phyloP scores from a whole-genome alignment of 2,113 vertebrate species.

The Gymnorhina tibicen region DNA sequence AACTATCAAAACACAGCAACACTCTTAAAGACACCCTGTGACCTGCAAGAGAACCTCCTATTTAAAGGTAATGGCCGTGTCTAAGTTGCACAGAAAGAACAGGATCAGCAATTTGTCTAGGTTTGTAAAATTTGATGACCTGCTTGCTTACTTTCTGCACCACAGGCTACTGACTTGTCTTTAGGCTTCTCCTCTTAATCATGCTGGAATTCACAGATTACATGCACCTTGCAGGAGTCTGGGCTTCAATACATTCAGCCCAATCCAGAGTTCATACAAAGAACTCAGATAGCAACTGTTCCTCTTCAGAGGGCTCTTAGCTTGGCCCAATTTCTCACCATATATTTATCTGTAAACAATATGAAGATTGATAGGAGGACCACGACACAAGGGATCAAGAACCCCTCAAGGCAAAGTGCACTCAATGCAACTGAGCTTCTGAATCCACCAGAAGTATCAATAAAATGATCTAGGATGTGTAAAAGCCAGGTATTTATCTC shows the following conservation, averaged over 20 bases:
- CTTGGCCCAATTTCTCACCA: background rate
- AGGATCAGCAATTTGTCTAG: background rate
- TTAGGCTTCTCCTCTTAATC: background rate
- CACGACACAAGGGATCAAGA: background rate
- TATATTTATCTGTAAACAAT: background rate
- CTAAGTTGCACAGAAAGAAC: background rate
- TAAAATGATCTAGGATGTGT: background rate
- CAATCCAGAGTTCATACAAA: background rate
- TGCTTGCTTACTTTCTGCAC: background rate
- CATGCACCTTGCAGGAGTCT: background rate
- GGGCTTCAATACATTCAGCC: background rate
- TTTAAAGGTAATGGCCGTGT: background rate
- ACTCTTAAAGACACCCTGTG: background rate
- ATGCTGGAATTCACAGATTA: background rate
- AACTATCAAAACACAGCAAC: background rate
- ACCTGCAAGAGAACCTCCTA: background rate
- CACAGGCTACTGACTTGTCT: background rate
- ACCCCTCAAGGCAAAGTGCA: background rate
- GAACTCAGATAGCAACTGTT: fast-evolving
- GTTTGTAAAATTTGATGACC: background rate
- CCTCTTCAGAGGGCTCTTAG: background rate
- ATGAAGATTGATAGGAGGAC: background rate
- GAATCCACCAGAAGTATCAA: background rate
- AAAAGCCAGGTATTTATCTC: background rate
- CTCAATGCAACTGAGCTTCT: background rate